A percentile compares a stretch with the other conserved stretches of the same genome.
These are phyloP conservation scores for Anableps anableps DNA, from an alignment of 2,797 vertebrate species.

Conservation along the genomic window DNA sequence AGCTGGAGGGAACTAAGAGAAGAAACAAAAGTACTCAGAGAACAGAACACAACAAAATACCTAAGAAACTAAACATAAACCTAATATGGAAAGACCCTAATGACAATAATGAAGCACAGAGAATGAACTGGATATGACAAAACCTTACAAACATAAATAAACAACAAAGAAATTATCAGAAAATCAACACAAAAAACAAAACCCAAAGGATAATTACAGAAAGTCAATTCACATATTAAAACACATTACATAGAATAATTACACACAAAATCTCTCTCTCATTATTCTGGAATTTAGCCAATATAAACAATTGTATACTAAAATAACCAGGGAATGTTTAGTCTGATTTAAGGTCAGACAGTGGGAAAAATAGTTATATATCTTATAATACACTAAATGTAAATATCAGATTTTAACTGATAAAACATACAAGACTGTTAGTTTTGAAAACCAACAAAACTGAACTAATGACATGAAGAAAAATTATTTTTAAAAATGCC, in stretches of 20 bases:
- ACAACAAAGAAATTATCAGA: too few relatives aligned
- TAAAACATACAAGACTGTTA: background rate
- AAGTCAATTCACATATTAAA: too few relatives aligned
- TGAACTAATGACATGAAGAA: background rate
- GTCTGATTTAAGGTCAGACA: background rate
- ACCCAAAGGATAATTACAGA: too few relatives aligned
- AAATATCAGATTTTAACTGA: background rate
- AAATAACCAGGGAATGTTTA: background rate
- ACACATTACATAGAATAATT: background rate
- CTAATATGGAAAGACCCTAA: too few relatives aligned
- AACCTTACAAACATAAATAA: too few relatives aligned
- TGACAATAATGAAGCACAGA: too few relatives aligned
- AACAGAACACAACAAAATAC: too few relatives aligned
- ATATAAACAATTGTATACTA: background rate
- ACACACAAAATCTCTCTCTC: background rate
- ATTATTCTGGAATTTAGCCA: background rate
- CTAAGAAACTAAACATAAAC: too few relatives aligned
- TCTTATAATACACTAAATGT: background rate
- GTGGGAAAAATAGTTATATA: too few relatives aligned
- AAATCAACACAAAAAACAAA: too few relatives aligned
- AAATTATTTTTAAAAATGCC: background rate
- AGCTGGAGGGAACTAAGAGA: background rate
- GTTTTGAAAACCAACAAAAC: background rate
- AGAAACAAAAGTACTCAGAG: background rate
- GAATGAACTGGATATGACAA: too few relatives aligned